Conservation (phyloP, 2,888 invertebrate species). For the Itoplectis maculator region DNA sequence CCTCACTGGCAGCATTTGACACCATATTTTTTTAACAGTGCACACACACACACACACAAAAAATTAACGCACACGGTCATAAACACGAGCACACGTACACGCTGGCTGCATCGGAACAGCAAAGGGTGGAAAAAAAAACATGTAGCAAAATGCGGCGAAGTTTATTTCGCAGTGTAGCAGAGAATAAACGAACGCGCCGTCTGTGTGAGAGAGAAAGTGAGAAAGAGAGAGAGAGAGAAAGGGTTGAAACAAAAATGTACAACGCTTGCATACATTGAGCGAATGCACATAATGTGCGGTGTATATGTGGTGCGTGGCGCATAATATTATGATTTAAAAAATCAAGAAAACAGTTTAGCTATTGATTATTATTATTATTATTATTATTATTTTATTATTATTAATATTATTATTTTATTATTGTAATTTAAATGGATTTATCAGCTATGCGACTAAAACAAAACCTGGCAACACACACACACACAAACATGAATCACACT, state of each 20-base stretch:
- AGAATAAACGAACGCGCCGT: conserved; percentile 19
- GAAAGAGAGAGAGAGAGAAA: conserved; percentile 1
- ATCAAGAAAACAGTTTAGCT: conserved; percentile 37
- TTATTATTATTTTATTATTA: conserved; percentile 47
- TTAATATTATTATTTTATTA: conserved; percentile 54
- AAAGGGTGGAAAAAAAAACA: conserved; percentile 2
- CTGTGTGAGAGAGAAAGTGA: conserved; percentile 9
- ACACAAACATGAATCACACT: conserved; percentile 1
- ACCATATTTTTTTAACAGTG: no score
- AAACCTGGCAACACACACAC: conserved; percentile 6
- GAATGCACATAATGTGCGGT: conserved; percentile 49
- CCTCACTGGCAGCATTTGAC: no score
- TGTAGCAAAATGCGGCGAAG: conserved; percentile 11
- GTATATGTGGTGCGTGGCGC: conserved; percentile 46
- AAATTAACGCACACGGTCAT: no score
- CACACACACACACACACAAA: no score
- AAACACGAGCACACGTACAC: no score
- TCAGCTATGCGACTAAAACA: conserved; percentile 33
- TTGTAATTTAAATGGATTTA: conserved; percentile 42
- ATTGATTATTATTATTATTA: conserved; percentile 61
- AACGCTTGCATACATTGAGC: conserved; percentile 27
- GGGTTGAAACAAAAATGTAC: conserved; percentile 1
- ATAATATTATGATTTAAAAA: conserved; percentile 58
- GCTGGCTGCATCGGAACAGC: conserved; percentile 4
- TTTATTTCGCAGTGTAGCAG: conserved; percentile 14